Conservation (phyloP, 2,797 vertebrate genomes). For the Amazona ochrocephala region DNA sequence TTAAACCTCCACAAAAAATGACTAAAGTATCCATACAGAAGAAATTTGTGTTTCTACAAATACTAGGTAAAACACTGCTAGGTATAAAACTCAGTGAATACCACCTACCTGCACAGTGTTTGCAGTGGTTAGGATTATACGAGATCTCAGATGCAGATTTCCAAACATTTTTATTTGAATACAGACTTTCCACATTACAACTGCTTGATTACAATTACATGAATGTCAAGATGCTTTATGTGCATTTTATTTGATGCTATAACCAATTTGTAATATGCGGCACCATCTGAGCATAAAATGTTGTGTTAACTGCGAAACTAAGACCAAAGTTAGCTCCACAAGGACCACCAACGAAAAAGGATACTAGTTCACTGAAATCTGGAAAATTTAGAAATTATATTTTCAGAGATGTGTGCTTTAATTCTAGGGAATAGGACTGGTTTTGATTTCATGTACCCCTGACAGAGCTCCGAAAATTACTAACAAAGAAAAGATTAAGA, state of each 20-base stretch:
- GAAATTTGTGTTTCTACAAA: neutral
- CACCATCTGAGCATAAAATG: conserved; percentile 13
- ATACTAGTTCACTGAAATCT: neutral
- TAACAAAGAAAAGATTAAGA: neutral
- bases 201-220: neutral
- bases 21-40: neutral
- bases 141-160: neutral
- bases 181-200: neutral
- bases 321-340: neutral
- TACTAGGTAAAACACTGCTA: neutral
- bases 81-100: neutral
- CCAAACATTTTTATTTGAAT: neutral
- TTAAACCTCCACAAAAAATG: neutral
- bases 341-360: neutral
- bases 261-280: neutral
- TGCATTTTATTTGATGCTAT: neutral
- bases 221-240: conserved; percentile 27
- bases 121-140: neutral
- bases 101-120: neutral
- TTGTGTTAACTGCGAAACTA: neutral
- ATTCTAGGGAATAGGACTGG: neutral
- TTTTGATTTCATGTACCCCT: neutral
- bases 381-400: neutral
- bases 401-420: neutral
- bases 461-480: neutral